Percentiles rank a stretch among this genome's conserved stretches.
These are phyloP conservation scores for Holothuria glaberrima DNA, from an alignment of 35 echinoderm and acorn worm genomes.

Conservation along the genomic window DNA sequence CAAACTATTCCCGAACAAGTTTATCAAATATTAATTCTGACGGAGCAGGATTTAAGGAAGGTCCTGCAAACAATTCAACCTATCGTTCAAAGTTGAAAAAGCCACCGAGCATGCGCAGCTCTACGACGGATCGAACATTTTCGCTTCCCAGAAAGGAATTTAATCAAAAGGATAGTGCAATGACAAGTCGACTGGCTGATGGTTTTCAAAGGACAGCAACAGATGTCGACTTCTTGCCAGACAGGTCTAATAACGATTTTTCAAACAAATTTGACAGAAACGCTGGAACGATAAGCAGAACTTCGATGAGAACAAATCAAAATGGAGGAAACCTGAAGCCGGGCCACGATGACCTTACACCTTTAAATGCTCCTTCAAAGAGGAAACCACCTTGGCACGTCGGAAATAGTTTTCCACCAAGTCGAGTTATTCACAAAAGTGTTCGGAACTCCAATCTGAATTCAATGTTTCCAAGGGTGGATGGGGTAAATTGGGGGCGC, in stretches of 20 bases:
- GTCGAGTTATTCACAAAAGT: not conserved
- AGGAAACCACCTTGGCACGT: not conserved
- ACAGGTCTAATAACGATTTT: not conserved
- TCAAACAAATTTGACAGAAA: too few species aligned
- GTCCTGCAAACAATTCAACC: not conserved
- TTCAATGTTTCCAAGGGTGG: not conserved
- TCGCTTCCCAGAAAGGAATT: not conserved
- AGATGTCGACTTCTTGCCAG: not conserved
- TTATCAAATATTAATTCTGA: not conserved
- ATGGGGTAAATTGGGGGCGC: not conserved
- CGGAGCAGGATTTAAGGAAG: not conserved
- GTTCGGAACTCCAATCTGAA: not conserved
- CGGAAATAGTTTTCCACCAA: slow-evolving; percentile 3
- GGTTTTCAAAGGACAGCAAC: too few species aligned
- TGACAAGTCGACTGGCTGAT: too few species aligned
- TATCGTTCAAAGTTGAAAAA: not conserved
- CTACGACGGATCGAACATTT: not conserved
- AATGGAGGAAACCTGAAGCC: not conserved
- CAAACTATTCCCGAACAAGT: not conserved
- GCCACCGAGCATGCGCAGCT: too few species aligned
- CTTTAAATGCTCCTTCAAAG: not conserved
- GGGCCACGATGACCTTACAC: not conserved
- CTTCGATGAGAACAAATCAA: not conserved
- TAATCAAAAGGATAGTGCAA: too few species aligned
- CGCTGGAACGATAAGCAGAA: not conserved